These are phyloP conservation scores for Aplysina aerophoba DNA, from an alignment of 37 sponge, comb jelly and placozoan species.

Conservation along the genomic window DNA sequence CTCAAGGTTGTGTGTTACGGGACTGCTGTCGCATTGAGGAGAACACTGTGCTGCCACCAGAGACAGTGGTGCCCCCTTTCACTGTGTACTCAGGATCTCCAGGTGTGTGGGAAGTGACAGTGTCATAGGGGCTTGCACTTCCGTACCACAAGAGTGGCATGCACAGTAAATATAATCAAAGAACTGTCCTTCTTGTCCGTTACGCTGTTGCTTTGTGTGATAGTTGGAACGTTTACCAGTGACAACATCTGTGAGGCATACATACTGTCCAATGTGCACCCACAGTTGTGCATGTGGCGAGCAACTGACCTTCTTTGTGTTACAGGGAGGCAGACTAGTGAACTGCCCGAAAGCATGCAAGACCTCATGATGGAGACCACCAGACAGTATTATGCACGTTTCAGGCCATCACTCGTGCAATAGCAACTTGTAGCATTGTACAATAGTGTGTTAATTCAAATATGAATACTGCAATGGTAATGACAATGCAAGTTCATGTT, in stretches of 20 bases:
- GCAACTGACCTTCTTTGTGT: constrained; percentile 75
- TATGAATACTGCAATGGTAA: too few relatives aligned
- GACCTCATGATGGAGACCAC: constrained; percentile 93
- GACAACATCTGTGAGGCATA: too few relatives aligned
- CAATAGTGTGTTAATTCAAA: too few relatives aligned
- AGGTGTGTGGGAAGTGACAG: constrained; percentile 30
- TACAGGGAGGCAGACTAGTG: constrained; percentile 69
- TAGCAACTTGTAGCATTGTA: too few relatives aligned
- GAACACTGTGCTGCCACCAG: constrained; percentile 94
- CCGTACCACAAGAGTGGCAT: too few relatives aligned
- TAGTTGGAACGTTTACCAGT: too few relatives aligned
- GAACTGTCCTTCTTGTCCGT: too few relatives aligned
- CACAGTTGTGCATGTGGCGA: neutral
- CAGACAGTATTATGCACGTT: constrained; percentile 87
- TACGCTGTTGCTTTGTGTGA: too few relatives aligned
- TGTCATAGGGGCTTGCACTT: too few relatives aligned
- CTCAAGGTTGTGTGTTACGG: constrained; percentile 81
- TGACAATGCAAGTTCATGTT: too few relatives aligned
- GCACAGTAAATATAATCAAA: too few relatives aligned
- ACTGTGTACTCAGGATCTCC: constrained; percentile 86
- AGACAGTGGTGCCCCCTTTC: constrained; percentile 95
- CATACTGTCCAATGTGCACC: too few relatives aligned
- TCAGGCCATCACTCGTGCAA: constrained; percentile 33
- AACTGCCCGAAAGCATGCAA: constrained; percentile 90
- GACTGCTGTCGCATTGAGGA: constrained; percentile 95